Percentiles rank a stretch among this genome's conserved stretches.
Conservation (phyloP, 2,888 invertebrate genomes). For the Hirtodrosophila confusa region DNA sequence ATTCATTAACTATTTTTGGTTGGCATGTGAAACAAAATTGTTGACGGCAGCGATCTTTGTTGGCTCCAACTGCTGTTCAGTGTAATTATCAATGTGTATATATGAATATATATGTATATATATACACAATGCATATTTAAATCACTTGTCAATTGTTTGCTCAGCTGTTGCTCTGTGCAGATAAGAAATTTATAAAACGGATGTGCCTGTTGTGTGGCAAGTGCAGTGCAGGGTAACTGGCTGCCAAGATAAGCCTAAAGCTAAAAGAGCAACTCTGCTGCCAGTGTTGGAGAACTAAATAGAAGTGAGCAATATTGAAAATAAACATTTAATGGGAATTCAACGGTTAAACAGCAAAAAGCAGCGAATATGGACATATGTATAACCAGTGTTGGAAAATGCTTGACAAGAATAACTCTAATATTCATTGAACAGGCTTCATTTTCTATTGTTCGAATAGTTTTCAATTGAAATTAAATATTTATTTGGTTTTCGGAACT, state of each 20-base stretch:
- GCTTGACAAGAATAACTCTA: no score
- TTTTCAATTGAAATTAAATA: no score
- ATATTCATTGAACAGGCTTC: no score
- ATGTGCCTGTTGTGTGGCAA: slow-evolving; percentile 24
- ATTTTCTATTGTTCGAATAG: no score
- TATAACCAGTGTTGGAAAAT: no score
- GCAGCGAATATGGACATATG: no score
- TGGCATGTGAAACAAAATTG: slow-evolving; percentile 44
- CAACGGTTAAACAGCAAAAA: no score
- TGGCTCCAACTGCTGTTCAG: slow-evolving; percentile 28
- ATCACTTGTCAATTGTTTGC: slow-evolving; percentile 43
- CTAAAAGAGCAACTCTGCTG: not conserved
- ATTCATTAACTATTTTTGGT: slow-evolving; percentile 50
- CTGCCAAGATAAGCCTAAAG: not conserved
- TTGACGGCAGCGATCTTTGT: slow-evolving; percentile 17
- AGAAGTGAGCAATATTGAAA: not conserved
- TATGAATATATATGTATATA: not conserved
- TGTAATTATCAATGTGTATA: slow-evolving; percentile 42
- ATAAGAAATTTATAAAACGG: slow-evolving; percentile 38
- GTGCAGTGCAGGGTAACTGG: slow-evolving; percentile 13
- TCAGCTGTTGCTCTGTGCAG: slow-evolving; percentile 26
- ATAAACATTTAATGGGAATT: no score
- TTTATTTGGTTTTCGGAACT: no score
- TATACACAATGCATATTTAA: slow-evolving; percentile 17
- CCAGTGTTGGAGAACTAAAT: slow-evolving; percentile 20